Evolutionary conservation across 2,797 vertebrate genomes (phyloP), one percentile per base, ranked within the genome.

Genomic region (Phrynocephalus guinanensis): DNA sequence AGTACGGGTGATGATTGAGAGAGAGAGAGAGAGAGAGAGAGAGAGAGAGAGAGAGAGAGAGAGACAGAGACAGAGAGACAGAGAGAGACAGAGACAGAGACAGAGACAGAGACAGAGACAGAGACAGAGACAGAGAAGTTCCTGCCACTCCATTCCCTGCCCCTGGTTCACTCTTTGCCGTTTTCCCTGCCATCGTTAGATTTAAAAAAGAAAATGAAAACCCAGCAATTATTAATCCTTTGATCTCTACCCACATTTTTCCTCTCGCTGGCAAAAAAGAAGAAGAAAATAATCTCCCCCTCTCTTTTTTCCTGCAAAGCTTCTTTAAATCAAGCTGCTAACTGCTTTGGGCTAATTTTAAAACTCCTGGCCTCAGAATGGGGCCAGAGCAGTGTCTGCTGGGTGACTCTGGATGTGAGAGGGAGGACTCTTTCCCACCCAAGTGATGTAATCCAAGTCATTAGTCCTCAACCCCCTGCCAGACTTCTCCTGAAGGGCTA

Each of bases 311-410:
- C 86, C 77, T 71, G 91, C 91, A 86, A 92, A 30, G 83, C 24
- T 66, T 87, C 93, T 94, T 92, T 91, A 20, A 5, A 95, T 85
- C 82, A 56, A 66, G 56, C 91, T 22, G 76, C 75, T 38, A 79
- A 86, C 83, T 2, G 73, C 24, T 92, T 91, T 88, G 92, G 86
- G 87, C 87, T 63, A 86, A 88, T 1, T 92, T 20, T 86, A 92
- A 94, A 78, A 94, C 87, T 91, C 90, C 82, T 4, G 26, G 85
- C 88, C 75, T 82, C 83, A 83, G 28, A 4, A 83, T 63, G 28
- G 86, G 0, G 38, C 84, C 83, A 5, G 22, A 70, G 48, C 33
- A 11, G 1, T 5, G 8, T 79, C 67, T 30, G 11, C 4, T 15
- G 13, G 60, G 48, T 80, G 77, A 84, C 13, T 5, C 24, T 1